These are phyloP conservation scores for Synanceia verrucosa DNA, from an alignment of 2,797 vertebrate genomes.

Conservation along the genomic window DNA sequence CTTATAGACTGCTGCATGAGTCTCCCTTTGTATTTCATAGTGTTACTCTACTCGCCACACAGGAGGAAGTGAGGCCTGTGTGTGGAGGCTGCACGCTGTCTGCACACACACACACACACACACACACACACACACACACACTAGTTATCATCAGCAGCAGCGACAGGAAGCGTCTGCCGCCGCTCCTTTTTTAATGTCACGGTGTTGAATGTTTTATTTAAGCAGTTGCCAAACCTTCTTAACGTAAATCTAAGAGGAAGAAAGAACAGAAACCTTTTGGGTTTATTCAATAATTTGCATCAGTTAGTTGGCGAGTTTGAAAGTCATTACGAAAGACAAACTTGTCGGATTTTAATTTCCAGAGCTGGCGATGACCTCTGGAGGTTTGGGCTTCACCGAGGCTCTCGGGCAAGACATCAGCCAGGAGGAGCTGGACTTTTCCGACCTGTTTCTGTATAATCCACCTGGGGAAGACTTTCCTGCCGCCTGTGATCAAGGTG, in stretches of 20 bases:
- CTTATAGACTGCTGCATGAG: not conserved
- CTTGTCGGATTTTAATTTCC: not conserved
- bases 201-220: constrained; percentile 18
- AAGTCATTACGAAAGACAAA: not conserved
- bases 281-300: not conserved
- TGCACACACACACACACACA: not conserved
- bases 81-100: constrained; percentile 1
- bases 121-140: not conserved
- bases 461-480: constrained; percentile 76
- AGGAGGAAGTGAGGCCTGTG: constrained; percentile 33
- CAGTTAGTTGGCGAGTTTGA: not conserved
- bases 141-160: constrained; percentile 45
- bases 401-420: constrained; percentile 73
- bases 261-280: not conserved
- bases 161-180: constrained; percentile 61
- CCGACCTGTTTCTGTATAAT: constrained; percentile 88
- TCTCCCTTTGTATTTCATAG: not conserved
- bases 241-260: not conserved
- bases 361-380: constrained; percentile 66
- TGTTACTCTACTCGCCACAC: not conserved
- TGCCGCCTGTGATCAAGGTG: constrained; percentile 85
- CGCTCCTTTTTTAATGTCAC: constrained; percentile 4
- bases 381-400: constrained; percentile 61
- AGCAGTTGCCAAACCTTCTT: constrained; percentile 29
- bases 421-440: constrained; percentile 92